These are phyloP conservation scores for Halcyon senegalensis DNA, from an alignment of 2,113 vertebrate species.

Conservation along the genomic window DNA sequence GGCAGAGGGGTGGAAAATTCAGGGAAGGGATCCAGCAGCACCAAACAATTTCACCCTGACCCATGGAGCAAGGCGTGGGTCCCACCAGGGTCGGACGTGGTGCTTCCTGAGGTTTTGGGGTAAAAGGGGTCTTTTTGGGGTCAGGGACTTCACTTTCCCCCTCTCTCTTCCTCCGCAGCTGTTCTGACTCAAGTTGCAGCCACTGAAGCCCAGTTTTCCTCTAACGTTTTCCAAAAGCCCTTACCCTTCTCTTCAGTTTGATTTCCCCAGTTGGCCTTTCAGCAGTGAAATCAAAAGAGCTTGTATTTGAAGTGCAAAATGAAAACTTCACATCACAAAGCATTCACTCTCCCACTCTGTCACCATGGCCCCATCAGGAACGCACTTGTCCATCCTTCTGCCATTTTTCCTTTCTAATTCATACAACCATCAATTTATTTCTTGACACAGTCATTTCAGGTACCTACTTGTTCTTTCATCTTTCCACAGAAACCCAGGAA, in stretches of 20 bases:
- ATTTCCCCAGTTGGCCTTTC: background rate
- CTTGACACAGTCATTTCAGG: slow-evolving; percentile 69
- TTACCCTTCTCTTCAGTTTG: background rate
- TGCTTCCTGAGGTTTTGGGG: background rate
- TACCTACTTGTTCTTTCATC: slow-evolving; percentile 57
- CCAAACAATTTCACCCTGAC: background rate
- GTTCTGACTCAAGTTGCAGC: background rate
- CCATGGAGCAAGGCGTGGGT: fast-evolving
- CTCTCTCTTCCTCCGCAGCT: background rate
- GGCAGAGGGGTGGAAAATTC: background rate
- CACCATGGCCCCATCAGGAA: slow-evolving; percentile 47
- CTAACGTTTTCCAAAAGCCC: background rate
- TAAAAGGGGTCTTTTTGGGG: background rate
- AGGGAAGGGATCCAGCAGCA: fast-evolving
- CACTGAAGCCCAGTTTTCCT: background rate
- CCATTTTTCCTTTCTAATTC: slow-evolving; percentile 70
- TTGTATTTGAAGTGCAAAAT: slow-evolving; percentile 59
- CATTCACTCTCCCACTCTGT: slow-evolving; percentile 56
- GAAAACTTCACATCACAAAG: slow-evolving; percentile 62
- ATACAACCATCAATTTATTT: slow-evolving; percentile 70
- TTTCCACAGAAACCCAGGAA: slow-evolving; percentile 35
- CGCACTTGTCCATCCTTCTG: slow-evolving; percentile 63
- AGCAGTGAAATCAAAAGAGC: slow-evolving; percentile 39
- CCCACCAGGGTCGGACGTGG: background rate
- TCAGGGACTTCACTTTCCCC: background rate